Percentiles rank a stretch among this genome's conserved stretches.
These are phyloP conservation scores for Lycaena phlaeas DNA, from an alignment of 2,888 invertebrate species.

Conservation along the genomic window DNA sequence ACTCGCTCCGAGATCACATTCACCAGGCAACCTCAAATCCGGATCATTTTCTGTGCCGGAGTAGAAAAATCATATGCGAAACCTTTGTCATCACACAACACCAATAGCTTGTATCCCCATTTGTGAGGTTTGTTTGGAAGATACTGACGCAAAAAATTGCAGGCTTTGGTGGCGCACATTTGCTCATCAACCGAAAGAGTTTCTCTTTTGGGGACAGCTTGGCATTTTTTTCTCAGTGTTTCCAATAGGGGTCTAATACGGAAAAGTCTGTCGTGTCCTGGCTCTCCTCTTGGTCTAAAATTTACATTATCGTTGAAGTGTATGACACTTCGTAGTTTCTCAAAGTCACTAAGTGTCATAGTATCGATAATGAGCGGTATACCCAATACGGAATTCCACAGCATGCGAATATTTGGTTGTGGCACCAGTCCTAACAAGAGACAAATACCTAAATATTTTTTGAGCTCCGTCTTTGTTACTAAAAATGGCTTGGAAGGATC, in stretches of 20 bases:
- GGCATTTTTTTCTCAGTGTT: slow-evolving; percentile 15
- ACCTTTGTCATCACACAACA: neutral
- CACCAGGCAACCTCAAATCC: slow-evolving; percentile 19
- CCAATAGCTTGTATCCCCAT: neutral
- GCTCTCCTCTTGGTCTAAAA: slow-evolving; percentile 3
- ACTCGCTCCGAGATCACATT: slow-evolving; percentile 28
- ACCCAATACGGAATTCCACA: slow-evolving; percentile 18
- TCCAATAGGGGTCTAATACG: slow-evolving; percentile 25
- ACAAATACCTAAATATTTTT: slow-evolving; percentile 16
- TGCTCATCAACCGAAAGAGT: slow-evolving; percentile 28
- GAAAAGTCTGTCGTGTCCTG: slow-evolving; percentile 21
- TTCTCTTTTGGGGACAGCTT: too few relatives aligned
- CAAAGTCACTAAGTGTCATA: slow-evolving; percentile 15
- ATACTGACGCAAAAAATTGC: too few relatives aligned
- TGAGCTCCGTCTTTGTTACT: slow-evolving; percentile 11
- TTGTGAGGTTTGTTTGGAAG: too few relatives aligned
- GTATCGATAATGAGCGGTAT: slow-evolving; percentile 15
- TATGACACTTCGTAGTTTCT: slow-evolving; percentile 18
- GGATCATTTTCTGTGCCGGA: neutral
- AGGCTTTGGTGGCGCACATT: slow-evolving; percentile 31
- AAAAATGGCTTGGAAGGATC: slow-evolving; percentile 12
- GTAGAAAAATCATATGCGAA: neutral
- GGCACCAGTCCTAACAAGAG: slow-evolving; percentile 12
- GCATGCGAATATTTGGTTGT: slow-evolving; percentile 17
- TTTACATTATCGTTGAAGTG: slow-evolving; percentile 16